Evolutionary conservation across 2,797 vertebrate species (phyloP).

Genomic region (Hypotaenidia okinawae): DNA sequence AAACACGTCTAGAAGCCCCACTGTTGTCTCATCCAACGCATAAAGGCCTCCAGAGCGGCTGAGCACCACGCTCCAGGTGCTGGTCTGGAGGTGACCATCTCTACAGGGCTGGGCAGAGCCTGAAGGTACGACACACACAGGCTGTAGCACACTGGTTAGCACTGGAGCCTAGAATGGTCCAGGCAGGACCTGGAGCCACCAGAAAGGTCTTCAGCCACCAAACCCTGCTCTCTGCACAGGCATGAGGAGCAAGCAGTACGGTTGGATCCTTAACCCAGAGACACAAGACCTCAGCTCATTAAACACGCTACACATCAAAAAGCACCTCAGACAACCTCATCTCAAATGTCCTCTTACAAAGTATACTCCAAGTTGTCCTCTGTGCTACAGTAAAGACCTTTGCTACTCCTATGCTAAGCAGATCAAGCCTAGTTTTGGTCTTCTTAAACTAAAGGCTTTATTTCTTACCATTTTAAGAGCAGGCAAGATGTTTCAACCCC

Average conservation of each 20-base stretch:
- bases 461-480: neutral
- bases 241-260: rapidly evolving
- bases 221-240: neutral
- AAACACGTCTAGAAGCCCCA: rapidly evolving
- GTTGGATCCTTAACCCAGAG: neutral
- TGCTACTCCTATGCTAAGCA: neutral
- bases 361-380: neutral
- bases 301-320: neutral
- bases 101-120: neutral
- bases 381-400: neutral
- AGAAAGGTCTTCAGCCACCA: neutral
- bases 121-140: rapidly evolving
- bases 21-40: neutral
- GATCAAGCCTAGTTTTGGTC: neutral
- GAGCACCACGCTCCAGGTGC: neutral
- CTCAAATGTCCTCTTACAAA: neutral
- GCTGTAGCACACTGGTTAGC: neutral
- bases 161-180: neutral
- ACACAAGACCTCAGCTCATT: neutral
- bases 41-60: neutral
- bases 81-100: neutral
- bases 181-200: neutral
- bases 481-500: neutral
- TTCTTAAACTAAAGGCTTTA: neutral
- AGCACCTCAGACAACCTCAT: neutral